A percentile compares a stretch with the other conserved stretches of the same genome.
Conservation (phyloP, 2,113 vertebrate genomes). For the Dissostichus mawsoni region DNA sequence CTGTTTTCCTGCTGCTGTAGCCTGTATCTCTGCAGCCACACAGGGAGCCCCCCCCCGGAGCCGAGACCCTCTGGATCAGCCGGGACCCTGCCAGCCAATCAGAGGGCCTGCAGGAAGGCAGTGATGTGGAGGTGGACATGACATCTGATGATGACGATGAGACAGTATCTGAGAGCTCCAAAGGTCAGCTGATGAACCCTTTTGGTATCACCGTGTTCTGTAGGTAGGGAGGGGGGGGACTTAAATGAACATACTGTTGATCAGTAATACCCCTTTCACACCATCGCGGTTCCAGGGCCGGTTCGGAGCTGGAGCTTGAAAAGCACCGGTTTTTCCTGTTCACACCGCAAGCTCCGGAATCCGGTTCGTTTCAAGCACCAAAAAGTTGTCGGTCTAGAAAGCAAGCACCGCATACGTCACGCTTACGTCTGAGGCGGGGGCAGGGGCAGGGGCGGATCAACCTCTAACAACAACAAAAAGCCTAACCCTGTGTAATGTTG, state of each 20-base stretch:
- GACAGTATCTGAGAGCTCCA: slow-evolving; percentile 57
- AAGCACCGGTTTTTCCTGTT: no score
- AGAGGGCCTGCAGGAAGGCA: slow-evolving; percentile 80
- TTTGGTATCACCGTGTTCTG: not conserved
- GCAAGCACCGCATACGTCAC: no score
- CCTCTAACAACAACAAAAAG: no score
- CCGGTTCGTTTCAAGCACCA: no score
- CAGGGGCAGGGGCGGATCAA: no score
- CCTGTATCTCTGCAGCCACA: slow-evolving; percentile 30
- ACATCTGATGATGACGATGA: slow-evolving; percentile 81
- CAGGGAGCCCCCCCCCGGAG: slow-evolving; percentile 25
- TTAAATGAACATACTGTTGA: no score
- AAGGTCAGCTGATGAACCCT: slow-evolving; percentile 38
- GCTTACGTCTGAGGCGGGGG: no score
- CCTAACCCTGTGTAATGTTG: no score
- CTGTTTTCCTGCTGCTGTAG: slow-evolving; percentile 12
- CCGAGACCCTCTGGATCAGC: slow-evolving; percentile 16
- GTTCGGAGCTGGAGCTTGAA: no score
- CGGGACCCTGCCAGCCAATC: slow-evolving; percentile 57
- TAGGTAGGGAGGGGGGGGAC: not conserved
- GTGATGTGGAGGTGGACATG: slow-evolving; percentile 83
- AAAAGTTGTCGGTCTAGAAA: no score
- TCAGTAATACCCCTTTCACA: not conserved
- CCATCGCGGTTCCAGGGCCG: no score
- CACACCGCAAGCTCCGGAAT: no score